A percentile compares a stretch with the other conserved stretches of the same genome.
These are phyloP conservation scores for Meteorus cinctellus DNA, from an alignment of 2,888 invertebrate species.

Conservation along the genomic window DNA sequence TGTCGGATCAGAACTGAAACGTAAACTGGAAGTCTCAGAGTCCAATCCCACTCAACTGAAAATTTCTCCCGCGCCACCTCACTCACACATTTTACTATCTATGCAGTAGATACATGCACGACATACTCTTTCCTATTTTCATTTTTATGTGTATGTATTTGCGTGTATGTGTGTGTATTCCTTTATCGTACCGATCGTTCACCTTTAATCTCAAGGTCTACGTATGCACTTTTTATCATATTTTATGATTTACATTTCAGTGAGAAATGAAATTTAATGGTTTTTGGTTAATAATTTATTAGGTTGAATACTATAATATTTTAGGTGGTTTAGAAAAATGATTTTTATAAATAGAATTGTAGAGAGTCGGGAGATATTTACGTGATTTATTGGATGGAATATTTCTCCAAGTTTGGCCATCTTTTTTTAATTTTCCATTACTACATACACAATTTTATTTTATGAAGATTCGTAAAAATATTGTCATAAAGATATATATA, in stretches of 20 bases:
- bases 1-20: constrained; percentile 22
- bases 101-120: background rate
- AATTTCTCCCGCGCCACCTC: constrained; percentile 14
- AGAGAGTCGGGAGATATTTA: background rate
- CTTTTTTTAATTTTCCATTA: background rate
- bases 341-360: background rate
- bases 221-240: background rate
- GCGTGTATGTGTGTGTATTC: background rate
- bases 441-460: constrained; percentile 2
- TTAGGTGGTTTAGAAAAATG: background rate
- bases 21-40: background rate
- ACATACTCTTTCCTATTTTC: background rate
- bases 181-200: constrained; percentile 6
- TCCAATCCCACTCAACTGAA: constrained; percentile 5
- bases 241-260: background rate
- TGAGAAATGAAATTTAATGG: background rate
- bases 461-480: constrained; percentile 5
- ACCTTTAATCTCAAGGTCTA: background rate
- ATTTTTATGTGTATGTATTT: background rate
- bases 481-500: constrained; percentile 7
- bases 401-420: background rate
- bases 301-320: background rate
- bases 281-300: no score
- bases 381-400: background rate
- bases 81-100: background rate